Base-by-base conservation (phyloP, 2,888 invertebrate genomes). In the Rhingia campestris region DNA sequence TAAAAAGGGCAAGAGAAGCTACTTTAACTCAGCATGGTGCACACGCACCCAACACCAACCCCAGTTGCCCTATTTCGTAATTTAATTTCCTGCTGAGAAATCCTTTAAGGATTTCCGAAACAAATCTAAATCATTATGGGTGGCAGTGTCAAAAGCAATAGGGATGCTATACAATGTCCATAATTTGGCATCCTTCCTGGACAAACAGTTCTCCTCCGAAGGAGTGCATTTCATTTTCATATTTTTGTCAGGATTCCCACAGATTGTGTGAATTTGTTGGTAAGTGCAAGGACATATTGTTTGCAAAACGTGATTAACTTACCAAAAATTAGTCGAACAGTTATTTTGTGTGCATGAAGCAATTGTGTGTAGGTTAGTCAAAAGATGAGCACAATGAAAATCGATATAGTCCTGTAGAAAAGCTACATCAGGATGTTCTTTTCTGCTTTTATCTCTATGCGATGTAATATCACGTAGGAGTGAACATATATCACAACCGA, bases 1-100 rank as follows among this genome's bases (percentile, higher is more conserved):
- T 45, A 30, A 5, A 35, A 56, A 12, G 30, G 9, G 22, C 22
- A 22, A 22, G 22, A 22, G 22, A 22, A 56, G 35, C 58, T 39
- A 10, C 37, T 56, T 37, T 22, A 22, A 22, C 69, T 10, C 59
- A 49, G 39, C 33, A 59, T 47, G 70, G 54, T 51, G 30, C 53
- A 39, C n/a, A 43, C 4, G 6, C 30, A 39, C 33, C n/a, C 2
- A 14, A 10, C 33, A 7, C 41, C 6, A 0, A n/a, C 12, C 35
- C 3, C 4, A n/a, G 22, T 33, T 59, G 49, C 32, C 14, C 35
- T 77, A 12, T 64, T 67, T 63, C 74, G 56, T 80, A 80, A 80
- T 80, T 74, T 80, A 75, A 75, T 75, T 75, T 75, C 64, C 75
- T 56, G 63, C 39, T 41, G 69, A 41, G 56, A 75, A 69, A 51